Base-by-base conservation (phyloP, 2,888 invertebrate genomes). In the Choreutis nemorana region DNA sequence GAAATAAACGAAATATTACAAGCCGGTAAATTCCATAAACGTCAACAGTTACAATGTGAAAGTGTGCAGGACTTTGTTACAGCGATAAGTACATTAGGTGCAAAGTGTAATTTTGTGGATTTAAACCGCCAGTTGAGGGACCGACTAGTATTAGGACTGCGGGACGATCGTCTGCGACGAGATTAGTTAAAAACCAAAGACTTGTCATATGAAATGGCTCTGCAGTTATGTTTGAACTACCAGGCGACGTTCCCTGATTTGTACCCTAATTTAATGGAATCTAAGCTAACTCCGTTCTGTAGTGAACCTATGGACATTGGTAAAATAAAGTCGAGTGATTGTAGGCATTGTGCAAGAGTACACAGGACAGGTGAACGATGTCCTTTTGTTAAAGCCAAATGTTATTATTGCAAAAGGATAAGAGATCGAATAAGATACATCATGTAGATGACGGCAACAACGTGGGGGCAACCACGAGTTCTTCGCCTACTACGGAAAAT, bases 401-500 rank as follows among this genome's bases (percentile, higher is more conserved):
- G 23, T 24, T 26, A 21, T 36, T 10, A 26, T 14, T 30, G 27
- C 31, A 29, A 23, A 5, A n/a, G n/a, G n/a, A n/a, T n/a, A 30
- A 3, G 16, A 34, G 4, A n/a, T n/a, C 7, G 39, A 44, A 26
- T 28, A 34, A 8, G 15, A 28, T 4, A 28, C 34, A 5, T 44
- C n/a, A n/a, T n/a, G n/a, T 41, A 23, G 18, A 32, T 11, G 26
- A 21, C 4, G 34, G 35, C 2, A 37, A 36, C 31, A 16, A 22
- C 1, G 14, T 29, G 0, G 25, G 29, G 1, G 33, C 30, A 11
- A 30, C 32, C 13, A 11, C 29, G 5, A 40, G 36, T 14, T 40
- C 9, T 36, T 38, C 4, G 37, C 39, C 23, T 44, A 39, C 16
- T 30, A 41, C 10, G 8, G 25, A n/a, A 23, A 33, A 1, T 37